A percentile compares a stretch with the other conserved stretches of the same genome.
Evolutionary conservation across 2,797 vertebrate genomes (phyloP).

Genomic region (Limosa lapponica): DNA sequence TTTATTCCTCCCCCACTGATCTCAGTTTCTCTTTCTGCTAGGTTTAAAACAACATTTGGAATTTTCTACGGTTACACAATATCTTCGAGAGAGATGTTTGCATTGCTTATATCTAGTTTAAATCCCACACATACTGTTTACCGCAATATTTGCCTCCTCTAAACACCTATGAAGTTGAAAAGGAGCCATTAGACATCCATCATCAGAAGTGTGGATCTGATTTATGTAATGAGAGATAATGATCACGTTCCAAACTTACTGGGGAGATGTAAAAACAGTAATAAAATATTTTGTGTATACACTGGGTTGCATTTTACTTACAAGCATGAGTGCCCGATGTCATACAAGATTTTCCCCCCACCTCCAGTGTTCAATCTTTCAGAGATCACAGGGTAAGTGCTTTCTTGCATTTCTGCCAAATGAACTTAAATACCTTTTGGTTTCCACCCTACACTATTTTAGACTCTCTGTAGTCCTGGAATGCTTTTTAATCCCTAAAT

Average conservation of each 20-base stretch:
- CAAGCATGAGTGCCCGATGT: background rate
- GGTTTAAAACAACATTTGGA: slow-evolving; percentile 51
- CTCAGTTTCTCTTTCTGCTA: slow-evolving; percentile 58
- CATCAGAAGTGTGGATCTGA: background rate
- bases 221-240: slow-evolving; percentile 50
- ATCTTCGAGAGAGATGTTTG: slow-evolving; percentile 1
- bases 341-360: background rate
- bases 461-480: background rate
- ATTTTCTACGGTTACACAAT: background rate
- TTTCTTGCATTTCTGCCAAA: slow-evolving; percentile 22
- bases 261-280: background rate
- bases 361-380: background rate
- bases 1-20: slow-evolving; percentile 68
- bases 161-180: slow-evolving; percentile 46
- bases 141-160: slow-evolving; percentile 29
- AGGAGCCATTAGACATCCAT: slow-evolving; percentile 8
- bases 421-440: slow-evolving; percentile 6
- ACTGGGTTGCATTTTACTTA: background rate
- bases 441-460: slow-evolving; percentile 25
- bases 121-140: slow-evolving; percentile 26
- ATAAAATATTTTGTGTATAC: slow-evolving; percentile 17
- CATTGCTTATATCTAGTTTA: slow-evolving; percentile 20
- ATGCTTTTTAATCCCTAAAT: slow-evolving; percentile 1
- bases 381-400: background rate
- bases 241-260: slow-evolving; percentile 24